Conservation (phyloP, 2,888 invertebrate species). For the Trachelus iudaicus region DNA sequence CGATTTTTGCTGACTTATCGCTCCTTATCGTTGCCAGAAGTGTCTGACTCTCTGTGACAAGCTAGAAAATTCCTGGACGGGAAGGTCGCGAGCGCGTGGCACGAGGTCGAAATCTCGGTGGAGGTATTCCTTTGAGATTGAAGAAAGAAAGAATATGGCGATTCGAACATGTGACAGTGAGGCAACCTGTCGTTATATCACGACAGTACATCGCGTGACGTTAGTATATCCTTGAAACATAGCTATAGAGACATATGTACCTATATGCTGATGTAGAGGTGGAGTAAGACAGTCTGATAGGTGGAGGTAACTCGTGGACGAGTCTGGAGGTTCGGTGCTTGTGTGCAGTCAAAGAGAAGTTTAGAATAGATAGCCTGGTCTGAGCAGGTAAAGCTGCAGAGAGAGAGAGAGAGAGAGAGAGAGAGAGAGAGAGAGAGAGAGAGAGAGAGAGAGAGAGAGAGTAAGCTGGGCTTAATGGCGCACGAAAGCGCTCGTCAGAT, state of each 20-base stretch:
- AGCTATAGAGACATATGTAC: neutral
- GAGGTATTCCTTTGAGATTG: neutral
- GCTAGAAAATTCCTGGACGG: neutral
- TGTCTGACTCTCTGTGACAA: neutral
- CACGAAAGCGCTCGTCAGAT: neutral
- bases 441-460: too few species aligned
- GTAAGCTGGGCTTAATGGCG: neutral
- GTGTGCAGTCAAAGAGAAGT: neutral
- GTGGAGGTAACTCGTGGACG: neutral
- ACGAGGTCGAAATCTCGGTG: neutral
- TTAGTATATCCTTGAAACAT: neutral
- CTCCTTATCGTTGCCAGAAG: neutral
- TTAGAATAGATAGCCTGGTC: neutral
- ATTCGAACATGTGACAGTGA: neutral
- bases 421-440: too few species aligned
- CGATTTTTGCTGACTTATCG: neutral
- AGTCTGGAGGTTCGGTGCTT: neutral
- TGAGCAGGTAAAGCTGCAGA: neutral
- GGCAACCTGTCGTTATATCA: neutral
- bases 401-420: neutral
- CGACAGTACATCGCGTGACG: neutral
- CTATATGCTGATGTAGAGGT: neutral
- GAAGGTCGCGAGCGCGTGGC: neutral
- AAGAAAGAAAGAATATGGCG: neutral
- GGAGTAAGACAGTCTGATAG: neutral